Base-by-base conservation (phyloP, 2,113 vertebrate species). In the Heliornis fulica region DNA sequence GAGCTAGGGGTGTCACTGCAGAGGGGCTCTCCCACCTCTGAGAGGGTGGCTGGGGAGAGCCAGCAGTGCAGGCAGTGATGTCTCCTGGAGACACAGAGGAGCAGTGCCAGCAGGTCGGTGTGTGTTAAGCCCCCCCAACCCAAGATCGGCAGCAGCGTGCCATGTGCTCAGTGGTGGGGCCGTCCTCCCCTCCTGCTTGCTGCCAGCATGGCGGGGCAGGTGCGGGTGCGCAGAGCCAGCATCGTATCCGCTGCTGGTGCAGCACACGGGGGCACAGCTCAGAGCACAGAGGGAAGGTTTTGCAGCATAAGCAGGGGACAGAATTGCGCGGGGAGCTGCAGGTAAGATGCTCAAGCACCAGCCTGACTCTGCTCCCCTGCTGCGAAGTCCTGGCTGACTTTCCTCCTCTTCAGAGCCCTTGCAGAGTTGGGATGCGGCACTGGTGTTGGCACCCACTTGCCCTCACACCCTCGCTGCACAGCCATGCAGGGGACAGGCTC, bases 401-500 rank as follows among this genome's bases (percentile, higher is more conserved):
- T 60, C 34, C 34, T 40, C 6, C 48, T n/a, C 19, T 71, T 60
- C 71, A 7, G 1, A 0, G 66, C 79, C 79, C 53, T 61, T 19
- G 38, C n/a, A 51, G 38, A 61, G 32, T 51, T 59, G 64, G 66
- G 54, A 69, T 5, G 23, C 17, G 54, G 76, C 59, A 69, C 63
- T 75, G 29, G 61, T n/a, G 36, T 50, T 1, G 5, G 41, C 41
- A 81, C 50, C 19, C n/a, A 80, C 59, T 48, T 64, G 48, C 31
- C 71, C 50, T 69, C 0, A 0, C 48, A 60, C 53, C 48, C 71
- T 66, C 2, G 2, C 13, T 7, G 0, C 21, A 32, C 48, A 31
- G 41, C 32, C 2, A 1, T 4, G 22, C 59, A 60, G 14, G 50
- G 45, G 32, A 48, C 3, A 1, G 65, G 34, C 41, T 72, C 5